Evolutionary conservation across 2,888 invertebrate genomes (phyloP).

Genomic region (Tortrix viridana): DNA sequence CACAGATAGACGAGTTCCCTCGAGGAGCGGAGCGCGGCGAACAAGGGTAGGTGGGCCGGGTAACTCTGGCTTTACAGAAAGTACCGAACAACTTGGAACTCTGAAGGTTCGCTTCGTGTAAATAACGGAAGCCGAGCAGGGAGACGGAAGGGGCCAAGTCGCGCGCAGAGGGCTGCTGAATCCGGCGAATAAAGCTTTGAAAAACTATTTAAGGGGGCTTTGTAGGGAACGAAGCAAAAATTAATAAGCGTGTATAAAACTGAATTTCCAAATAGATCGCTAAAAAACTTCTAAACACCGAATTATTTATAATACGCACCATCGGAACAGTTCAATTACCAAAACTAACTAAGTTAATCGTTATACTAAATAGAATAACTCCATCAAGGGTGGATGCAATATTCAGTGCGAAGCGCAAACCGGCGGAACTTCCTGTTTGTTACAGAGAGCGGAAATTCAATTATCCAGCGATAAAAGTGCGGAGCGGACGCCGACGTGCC

Average conservation of each 20-base stretch:
- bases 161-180: slow-evolving; percentile 54
- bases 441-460: slow-evolving; percentile 79
- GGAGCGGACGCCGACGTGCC: slow-evolving; percentile 41
- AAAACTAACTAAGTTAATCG: slow-evolving; percentile 46
- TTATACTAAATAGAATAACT: slow-evolving; percentile 70
- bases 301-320: background rate
- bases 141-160: slow-evolving; percentile 50
- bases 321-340: slow-evolving; percentile 13
- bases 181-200: slow-evolving; percentile 62
- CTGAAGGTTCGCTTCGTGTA: slow-evolving; percentile 69
- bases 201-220: slow-evolving; percentile 79
- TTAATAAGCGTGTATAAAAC: slow-evolving; percentile 40
- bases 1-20: slow-evolving; percentile 62
- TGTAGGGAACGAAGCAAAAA: slow-evolving; percentile 53
- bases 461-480: slow-evolving; percentile 77
- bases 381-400: slow-evolving; percentile 65
- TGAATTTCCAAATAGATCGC: slow-evolving; percentile 31
- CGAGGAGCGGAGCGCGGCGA: slow-evolving; percentile 47
- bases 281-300: slow-evolving; percentile 1
- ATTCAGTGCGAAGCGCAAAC: slow-evolving; percentile 63
- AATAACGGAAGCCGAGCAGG: slow-evolving; percentile 60
- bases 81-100: slow-evolving; percentile 64
- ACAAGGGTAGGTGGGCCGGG: slow-evolving; percentile 46
- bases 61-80: slow-evolving; percentile 49
- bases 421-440: slow-evolving; percentile 76